Percentiles rank a stretch among this genome's conserved stretches.
These are phyloP conservation scores for Spisula subtruncata DNA, from an alignment of 2,888 invertebrate genomes.

Conservation along the genomic window DNA sequence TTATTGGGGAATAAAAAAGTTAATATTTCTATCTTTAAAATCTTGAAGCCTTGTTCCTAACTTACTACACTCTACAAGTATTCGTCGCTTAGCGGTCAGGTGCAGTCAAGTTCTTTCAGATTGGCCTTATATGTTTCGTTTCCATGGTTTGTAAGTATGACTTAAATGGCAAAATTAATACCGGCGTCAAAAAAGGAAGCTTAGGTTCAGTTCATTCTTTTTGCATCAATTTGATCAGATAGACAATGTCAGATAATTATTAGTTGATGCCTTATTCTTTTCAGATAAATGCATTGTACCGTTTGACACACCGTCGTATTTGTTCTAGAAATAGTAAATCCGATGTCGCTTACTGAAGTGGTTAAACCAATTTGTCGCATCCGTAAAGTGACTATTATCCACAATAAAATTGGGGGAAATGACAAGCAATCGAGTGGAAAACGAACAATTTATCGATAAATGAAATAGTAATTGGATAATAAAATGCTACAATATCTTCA, in stretches of 20 bases:
- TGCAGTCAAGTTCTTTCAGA: too few species aligned
- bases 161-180: not conserved
- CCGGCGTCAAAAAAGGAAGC: not conserved
- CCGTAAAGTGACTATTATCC: slow-evolving; percentile 28
- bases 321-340: not conserved
- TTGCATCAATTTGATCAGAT: not conserved
- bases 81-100: too few species aligned
- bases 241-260: not conserved
- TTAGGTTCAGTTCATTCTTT: too few species aligned
- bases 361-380: slow-evolving; percentile 25
- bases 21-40: too few species aligned
- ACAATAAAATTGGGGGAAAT: slow-evolving; percentile 36
- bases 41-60: too few species aligned
- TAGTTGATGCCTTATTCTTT: not conserved
- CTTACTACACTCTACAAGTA: too few species aligned
- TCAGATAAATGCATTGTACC: not conserved
- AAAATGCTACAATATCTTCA: slow-evolving; percentile 63
- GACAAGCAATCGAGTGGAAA: slow-evolving; percentile 64
- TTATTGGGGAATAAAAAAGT: too few species aligned
- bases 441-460: slow-evolving; percentile 71
- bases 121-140: too few species aligned
- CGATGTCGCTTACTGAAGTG: not conserved
- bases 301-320: not conserved
- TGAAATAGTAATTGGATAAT: slow-evolving; percentile 66
- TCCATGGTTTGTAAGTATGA: too few species aligned